phyloP scores from a whole-genome alignment of 2,888 invertebrate species.

The Hypercompe scribonia region DNA sequence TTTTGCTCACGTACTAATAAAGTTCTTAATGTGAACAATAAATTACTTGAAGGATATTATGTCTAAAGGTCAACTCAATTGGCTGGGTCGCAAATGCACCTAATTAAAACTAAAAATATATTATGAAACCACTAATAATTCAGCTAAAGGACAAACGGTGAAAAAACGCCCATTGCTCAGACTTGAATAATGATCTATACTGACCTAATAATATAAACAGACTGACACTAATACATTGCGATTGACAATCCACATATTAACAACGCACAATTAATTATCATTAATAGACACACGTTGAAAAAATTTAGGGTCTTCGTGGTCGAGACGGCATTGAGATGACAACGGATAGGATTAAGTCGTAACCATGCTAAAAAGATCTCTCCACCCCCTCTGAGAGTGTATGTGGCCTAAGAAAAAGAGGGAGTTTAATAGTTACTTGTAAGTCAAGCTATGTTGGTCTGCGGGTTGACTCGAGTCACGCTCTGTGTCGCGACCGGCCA shows the following conservation, averaged over 20 bases:
- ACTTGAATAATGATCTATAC: conserved; percentile 39
- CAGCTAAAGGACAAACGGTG: conserved; percentile 22
- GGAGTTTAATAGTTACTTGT: conserved; percentile 47
- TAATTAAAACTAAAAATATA: conserved; percentile 38
- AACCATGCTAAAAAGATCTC: conserved; percentile 62
- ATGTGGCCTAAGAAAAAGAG: conserved; percentile 37
- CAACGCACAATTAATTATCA: conserved; percentile 81
- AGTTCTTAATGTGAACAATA: conserved; percentile 36
- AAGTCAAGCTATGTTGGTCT: conserved; percentile 63
- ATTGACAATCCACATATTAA: conserved; percentile 79
- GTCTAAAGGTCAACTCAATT: conserved; percentile 46
- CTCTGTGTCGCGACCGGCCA: conserved; percentile 72
- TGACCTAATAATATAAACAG: conserved; percentile 62
- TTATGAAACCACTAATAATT: conserved; percentile 25
- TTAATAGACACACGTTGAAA: conserved; percentile 72
- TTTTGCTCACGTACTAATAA: conserved; percentile 31
- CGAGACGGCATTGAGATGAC: conserved; percentile 84
- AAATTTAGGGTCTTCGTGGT: conserved; percentile 79
- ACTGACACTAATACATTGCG: conserved; percentile 78
- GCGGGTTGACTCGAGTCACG: conserved; percentile 72
- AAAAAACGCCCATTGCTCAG: conserved; percentile 17
- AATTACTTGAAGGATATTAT: conserved; percentile 37
- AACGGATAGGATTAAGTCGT: conserved; percentile 77
- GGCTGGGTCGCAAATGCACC: conserved; percentile 26
- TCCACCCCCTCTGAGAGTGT: conserved; percentile 43